Evolutionary conservation across 2,797 vertebrate species (phyloP), one percentile per base, ranked within the genome.

Genomic region (Ctenochaetus hawaiiensis): DNA sequence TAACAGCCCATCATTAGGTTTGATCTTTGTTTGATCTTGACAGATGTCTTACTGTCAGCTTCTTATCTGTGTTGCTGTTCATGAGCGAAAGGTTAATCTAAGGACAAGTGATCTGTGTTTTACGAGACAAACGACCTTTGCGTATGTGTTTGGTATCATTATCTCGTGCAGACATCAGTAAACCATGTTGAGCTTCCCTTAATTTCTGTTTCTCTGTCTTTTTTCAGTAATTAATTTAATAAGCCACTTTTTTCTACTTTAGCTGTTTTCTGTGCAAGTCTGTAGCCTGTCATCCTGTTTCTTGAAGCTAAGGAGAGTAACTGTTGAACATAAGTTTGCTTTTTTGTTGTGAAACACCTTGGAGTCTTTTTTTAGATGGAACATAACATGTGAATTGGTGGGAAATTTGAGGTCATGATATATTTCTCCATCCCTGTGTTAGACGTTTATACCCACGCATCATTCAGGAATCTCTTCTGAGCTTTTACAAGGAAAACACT

Each of bases 311-410:
- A 69, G 47, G 48, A 12, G 23, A 17, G 22, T 22, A 13, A 58
- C 16, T 30, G 3, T 37, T 17, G 4, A 47, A 67, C 41, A 78
- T 83, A 30, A 54, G 63, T 79, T 61, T 77, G n/a, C 13, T 49
- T 6, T 49, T 73, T 8, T 64, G 10, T 77, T 70, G 22, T 45
- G 49, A 75, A 80, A 76, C 60, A 54, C 72, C 22, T 48, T 23
- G 4, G 63, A 62, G 41, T 74, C 79, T 14, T 39, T 30, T 41
- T 72, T 72, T 26, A 64, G 58, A 61, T 57, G 67, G 78, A 78
- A 77, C 71, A 86, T 10, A 87, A 81, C 17, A 1, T 61, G 83
- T 75, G 64, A 87, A 83, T 81, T 70, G 72, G 22, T 14, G 45
- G 23, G 34, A 75, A 52, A 62, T 51, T 44, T 43, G 62, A 62